These are phyloP conservation scores for Cenopis cana DNA, from an alignment of 2,888 invertebrate species.

Conservation along the genomic window DNA sequence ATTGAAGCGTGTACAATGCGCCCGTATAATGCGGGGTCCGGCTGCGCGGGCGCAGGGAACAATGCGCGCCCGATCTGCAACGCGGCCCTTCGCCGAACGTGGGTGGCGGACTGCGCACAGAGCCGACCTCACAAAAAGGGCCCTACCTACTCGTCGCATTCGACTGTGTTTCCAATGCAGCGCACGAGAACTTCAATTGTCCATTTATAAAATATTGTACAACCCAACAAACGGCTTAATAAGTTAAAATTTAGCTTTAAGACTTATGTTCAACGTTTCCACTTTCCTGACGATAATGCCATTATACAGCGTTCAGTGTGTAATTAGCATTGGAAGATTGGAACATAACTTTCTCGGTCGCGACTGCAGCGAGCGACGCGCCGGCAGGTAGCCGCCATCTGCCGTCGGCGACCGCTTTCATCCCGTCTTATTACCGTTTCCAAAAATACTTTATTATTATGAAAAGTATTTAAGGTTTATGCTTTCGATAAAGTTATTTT, in stretches of 20 bases:
- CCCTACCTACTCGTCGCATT: constrained; percentile 58
- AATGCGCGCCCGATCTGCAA: constrained; percentile 70
- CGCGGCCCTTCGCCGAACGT: constrained; percentile 73
- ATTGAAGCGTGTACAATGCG: constrained; percentile 82
- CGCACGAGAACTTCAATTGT: constrained; percentile 45
- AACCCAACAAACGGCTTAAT: constrained; percentile 26
- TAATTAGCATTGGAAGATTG: constrained; percentile 47
- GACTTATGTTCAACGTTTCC: constrained; percentile 20
- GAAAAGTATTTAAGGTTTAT: constrained; percentile 79
- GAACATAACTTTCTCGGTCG: constrained; percentile 65
- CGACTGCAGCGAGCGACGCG: constrained; percentile 48
- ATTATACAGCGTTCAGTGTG: constrained; percentile 30
- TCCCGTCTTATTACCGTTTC: constrained; percentile 78
- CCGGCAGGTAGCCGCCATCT: constrained; percentile 78
- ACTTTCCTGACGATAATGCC: constrained; percentile 33
- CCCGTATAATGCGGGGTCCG: constrained; percentile 79
- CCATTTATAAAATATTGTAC: constrained; percentile 28
- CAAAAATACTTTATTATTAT: constrained; percentile 82
- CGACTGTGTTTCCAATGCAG: constrained; percentile 53
- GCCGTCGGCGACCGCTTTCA: constrained; percentile 81
- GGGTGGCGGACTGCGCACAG: constrained; percentile 66
- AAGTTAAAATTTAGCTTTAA: constrained; percentile 25
- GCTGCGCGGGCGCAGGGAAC: constrained; percentile 70
- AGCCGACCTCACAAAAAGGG: constrained; percentile 68
- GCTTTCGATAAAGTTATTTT: constrained; percentile 77